A percentile compares a stretch with the other conserved stretches of the same genome.
Conservation (phyloP, 2,797 vertebrate species). For the Pseudotriccus pelzelni region DNA sequence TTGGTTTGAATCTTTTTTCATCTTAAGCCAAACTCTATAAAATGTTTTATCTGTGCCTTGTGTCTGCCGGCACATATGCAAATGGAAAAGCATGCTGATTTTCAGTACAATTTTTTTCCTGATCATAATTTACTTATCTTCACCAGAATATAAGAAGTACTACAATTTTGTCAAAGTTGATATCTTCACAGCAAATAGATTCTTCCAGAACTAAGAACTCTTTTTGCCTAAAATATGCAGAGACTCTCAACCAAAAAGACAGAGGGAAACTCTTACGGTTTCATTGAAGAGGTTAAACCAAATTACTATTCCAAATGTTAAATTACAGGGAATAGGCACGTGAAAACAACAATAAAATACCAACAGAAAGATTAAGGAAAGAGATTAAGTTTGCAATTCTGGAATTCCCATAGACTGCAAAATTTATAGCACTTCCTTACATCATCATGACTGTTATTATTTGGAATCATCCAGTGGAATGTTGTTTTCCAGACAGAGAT, state of each 20-base stretch:
- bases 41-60: conserved; percentile 14
- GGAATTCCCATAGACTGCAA: not conserved
- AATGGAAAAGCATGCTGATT: not conserved
- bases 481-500: not conserved
- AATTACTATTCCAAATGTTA: conserved; percentile 17
- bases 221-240: not conserved
- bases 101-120: not conserved
- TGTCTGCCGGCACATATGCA: not conserved
- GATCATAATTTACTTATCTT: not conserved
- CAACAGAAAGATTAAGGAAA: not conserved
- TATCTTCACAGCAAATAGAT: not conserved
- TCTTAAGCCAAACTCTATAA: conserved; percentile 33
- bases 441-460: not conserved
- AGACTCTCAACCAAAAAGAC: not conserved
- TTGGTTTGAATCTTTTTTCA: conserved; percentile 33
- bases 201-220: not conserved
- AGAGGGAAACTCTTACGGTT: not conserved
- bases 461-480: not conserved
- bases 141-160: not conserved
- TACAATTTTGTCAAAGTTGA: not conserved
- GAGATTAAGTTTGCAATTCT: not conserved
- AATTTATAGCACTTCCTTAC: conserved; percentile 15
- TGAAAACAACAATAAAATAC: conserved; percentile 5
- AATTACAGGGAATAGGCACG: not conserved
- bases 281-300: conserved; percentile 20